Base-by-base conservation (phyloP, 2,888 invertebrate species). In the Patella pellucida region DNA sequence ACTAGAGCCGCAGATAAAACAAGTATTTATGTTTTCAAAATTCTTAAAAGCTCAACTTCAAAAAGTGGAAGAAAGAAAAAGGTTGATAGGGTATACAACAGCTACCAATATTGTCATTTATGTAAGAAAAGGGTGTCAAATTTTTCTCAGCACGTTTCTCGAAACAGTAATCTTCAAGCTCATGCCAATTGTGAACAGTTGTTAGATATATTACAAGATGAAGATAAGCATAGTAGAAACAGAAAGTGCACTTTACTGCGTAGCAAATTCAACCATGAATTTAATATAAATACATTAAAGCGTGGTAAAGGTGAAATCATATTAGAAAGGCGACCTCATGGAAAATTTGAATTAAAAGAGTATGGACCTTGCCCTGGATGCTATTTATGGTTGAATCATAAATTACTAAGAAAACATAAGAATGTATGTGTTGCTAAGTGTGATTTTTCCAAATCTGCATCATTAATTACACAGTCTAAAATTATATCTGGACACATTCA, bases 241-340 rank as follows among this genome's bases (percentile, higher is more conserved):
- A 62, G 62, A 62, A 62, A 62, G 62, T 62, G 62, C 62, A 62
- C 62, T 62, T 62, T 62, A 62, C 62, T 62, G 62, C 62, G 62
- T 62, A 62, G 62, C 62, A 62, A 62, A 62, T 62, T 62, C 62
- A 62, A 62, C 62, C 16, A 62, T 62, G 16, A 62, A n/a, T 62
- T 62, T 62, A 15, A 62, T 12, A 62, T 62, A 19, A 62, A 62
- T 12, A 62, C 62, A 62, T 62, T 62, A 62, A 62, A 62, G 62
- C 62, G 62, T 62, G 62, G 62, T 62, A 62, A 62, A 62, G 62
- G 62, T 62, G 12, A 62, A 62, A 62, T 62, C 62, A 62, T 62
- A 62, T 62, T 62, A 62, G 62, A 62, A 62, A 62, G 62, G 62
- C 62, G 62, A 19, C 62, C 62, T 62, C 62, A 19, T 62, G 62